phyloP scores from a whole-genome alignment of 1,140 invertebrate genomes.

The Magallana gigas region DNA sequence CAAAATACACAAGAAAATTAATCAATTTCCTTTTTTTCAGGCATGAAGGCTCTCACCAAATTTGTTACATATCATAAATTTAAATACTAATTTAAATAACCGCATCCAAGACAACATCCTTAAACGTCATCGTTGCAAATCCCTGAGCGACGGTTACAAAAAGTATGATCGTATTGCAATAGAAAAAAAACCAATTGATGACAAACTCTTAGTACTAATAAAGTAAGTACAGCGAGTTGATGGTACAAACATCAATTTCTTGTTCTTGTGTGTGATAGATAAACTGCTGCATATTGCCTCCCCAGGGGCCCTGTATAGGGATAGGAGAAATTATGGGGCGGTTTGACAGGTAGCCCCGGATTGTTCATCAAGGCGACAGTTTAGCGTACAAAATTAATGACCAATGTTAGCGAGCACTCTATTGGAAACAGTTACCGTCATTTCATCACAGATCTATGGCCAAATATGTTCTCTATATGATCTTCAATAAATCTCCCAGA shows the following conservation, averaged over 20 bases:
- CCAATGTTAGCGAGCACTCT: background rate
- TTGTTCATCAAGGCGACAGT: conserved; percentile 1
- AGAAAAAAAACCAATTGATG: no score
- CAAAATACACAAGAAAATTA: no score
- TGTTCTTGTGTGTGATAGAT: background rate
- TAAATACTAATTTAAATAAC: no score
- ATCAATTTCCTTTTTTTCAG: no score
- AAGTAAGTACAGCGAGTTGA: no score
- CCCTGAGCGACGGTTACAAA: no score
- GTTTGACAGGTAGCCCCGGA: conserved; percentile 12
- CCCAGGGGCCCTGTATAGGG: background rate
- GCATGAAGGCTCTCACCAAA: no score
- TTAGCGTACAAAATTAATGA: conserved; percentile 35
- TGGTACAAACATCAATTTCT: background rate
- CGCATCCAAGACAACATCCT: no score
- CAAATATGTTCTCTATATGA: conserved; percentile 2
- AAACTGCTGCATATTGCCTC: background rate
- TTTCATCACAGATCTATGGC: conserved; percentile 28
- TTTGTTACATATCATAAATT: no score
- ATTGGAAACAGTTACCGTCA: conserved; percentile 26
- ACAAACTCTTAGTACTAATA: background rate
- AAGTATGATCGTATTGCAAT: background rate
- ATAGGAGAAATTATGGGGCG: background rate
- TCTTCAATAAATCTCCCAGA: conserved; percentile 1
- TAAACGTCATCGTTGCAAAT: no score